Evolutionary conservation across 2,113 vertebrate species (phyloP), one percentile per base, ranked within the genome.

Genomic region (Leucopsar rothschildi): DNA sequence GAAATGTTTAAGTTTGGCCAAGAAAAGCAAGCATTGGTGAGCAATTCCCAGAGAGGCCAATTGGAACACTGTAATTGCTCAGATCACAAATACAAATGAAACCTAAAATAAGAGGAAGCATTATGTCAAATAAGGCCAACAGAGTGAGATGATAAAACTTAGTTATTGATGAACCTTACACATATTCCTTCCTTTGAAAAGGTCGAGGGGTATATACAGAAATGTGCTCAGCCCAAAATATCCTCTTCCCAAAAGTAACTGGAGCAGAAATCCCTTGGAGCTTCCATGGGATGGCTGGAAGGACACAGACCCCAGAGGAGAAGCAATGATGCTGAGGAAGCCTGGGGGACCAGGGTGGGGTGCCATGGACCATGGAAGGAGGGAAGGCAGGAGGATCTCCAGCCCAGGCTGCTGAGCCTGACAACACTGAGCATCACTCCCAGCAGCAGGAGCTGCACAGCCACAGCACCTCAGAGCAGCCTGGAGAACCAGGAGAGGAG

Each of bases 181-280:
- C 4, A 15, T 33, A 29, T 44, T 89, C 15, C 5, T 53, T 57
- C 47, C 25, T 50, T 52, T 45, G 61, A 33, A 5, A 31, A 4
- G 4, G 14, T 3, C 9, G 10, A 59, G 31, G 5, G 31, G 2
- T 23, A 1, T 10, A 2, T 3, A 33, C 25, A 77, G 42, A 72
- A 86, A 78, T 0, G 0, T 47, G 40, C 22, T 68, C 9, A 53
- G 21, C 17, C 33, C 63, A 42, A 88, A 70, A 5, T 4, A 50
- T n/a, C 50, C 37, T 65, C 39, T 44, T 55, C n/a, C 61, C 68
- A 44, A 60, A 70, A n/a, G 6, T 8, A 27, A 27, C 22, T 20
- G 57, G 15, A 61, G 61, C 7, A 76, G 45, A 83, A 76, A 65
- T 5, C 8, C 27, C 29, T 80, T n/a, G 3, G 11, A 15, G 19